Evolutionary conservation across 2,888 invertebrate species (phyloP).

Genomic region (Chrysotoxum bicinctum): DNA sequence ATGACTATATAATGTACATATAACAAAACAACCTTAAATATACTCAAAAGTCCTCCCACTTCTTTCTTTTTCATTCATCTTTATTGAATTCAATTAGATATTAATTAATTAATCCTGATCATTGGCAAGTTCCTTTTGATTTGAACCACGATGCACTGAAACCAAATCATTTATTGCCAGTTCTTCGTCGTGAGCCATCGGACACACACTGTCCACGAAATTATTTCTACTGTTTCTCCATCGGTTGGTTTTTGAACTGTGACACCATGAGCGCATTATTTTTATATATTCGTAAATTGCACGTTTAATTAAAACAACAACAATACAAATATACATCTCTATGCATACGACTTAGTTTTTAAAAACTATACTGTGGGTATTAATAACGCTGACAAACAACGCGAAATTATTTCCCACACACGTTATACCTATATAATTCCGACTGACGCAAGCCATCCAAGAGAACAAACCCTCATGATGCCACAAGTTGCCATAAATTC

Average conservation of each 20-base stretch:
- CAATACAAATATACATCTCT: neutral
- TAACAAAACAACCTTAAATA: conserved; percentile 4
- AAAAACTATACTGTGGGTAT: conserved; percentile 46
- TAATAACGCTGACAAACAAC: conserved; percentile 49
- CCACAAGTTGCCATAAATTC: conserved; percentile 58
- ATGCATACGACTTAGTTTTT: neutral
- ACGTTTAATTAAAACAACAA: conserved; percentile 38
- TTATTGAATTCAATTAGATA: conserved; percentile 71
- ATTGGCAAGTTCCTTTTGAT: conserved; percentile 66
- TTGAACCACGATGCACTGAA: conserved; percentile 63
- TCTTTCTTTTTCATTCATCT: conserved; percentile 33
- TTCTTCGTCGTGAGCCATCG: conserved; percentile 69
- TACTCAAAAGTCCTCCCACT: conserved; percentile 28
- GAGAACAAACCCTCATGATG: conserved; percentile 58
- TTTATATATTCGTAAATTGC: conserved; percentile 6
- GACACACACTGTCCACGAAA: conserved; percentile 66
- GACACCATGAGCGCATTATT: conserved; percentile 45
- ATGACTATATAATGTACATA: neutral
- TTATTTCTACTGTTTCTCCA: conserved; percentile 20
- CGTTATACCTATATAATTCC: conserved; percentile 31
- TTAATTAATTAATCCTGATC: conserved; percentile 73
- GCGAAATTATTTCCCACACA: conserved; percentile 68
- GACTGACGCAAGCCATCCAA: conserved; percentile 60
- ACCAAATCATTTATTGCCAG: conserved; percentile 69
- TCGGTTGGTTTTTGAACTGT: conserved; percentile 52